Base-by-base conservation (phyloP, 2,888 invertebrate genomes). In the Sminthurides aquaticus region DNA sequence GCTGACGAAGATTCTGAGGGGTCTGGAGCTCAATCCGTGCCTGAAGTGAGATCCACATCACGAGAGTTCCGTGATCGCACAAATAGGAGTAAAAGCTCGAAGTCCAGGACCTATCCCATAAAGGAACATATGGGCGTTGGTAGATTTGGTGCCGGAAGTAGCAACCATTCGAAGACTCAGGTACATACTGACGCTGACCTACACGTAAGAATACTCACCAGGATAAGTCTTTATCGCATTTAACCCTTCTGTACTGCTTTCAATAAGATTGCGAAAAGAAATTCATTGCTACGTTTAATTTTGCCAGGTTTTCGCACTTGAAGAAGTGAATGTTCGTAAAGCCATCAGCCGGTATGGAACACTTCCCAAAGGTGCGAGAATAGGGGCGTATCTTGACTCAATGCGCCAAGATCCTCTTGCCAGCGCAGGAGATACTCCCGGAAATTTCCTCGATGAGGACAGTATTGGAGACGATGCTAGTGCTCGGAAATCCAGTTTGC, bases 311-410 rank as follows among this genome's bases (percentile, higher is more conserved):
- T 95, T 93, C 62, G 93, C 95, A 25, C 82, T 96, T 74, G 96
- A 96, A 80, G 93, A 94, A 71, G 91, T 93, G 81, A 96, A 96
- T 81, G 95, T 96, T 60, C 90, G 92, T 77, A 87, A 92, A 73
- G 94, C 94, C 56, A 92, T 92, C 72, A 95, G 92, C 80, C 85
- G 95, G 27, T 97, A 96, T 78, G 98, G 98, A 22, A 98, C 98
- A 11, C 81, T 98, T 76, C 98, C 98, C 0, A 98, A 97, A 80
- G 75, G 95, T 91, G 94, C 94, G 11, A 85, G 97, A 71, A 97
- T 98, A 75, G 96, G 96, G 29, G 97, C 96, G 3, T 98, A 93
- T 80, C 81, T 98, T 62, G 96, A 97, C 79, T 95, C 95, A 3
- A 82, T 98, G 76, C 85, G 91, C 55, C 90, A 91, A 77, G 89